Evolutionary conservation across 2,888 invertebrate genomes (phyloP).

Genomic region (Drosophila atripex): DNA sequence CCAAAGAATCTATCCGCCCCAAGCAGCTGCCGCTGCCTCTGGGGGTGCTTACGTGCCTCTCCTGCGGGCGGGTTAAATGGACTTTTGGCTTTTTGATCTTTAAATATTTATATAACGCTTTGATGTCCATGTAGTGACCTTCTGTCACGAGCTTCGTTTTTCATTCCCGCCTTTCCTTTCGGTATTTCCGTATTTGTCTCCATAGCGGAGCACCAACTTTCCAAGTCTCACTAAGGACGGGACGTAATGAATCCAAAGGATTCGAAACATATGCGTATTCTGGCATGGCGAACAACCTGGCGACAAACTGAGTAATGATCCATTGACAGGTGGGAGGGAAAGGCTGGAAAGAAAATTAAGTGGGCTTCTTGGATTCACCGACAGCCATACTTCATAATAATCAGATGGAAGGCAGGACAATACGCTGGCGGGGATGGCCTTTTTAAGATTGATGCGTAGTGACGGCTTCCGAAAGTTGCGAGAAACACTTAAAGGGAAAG

Average conservation of each 20-base stretch:
- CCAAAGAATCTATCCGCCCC: constrained; percentile 41
- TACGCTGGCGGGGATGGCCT: constrained; percentile 50
- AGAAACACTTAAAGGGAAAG: constrained; percentile 22
- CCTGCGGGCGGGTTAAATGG: constrained; percentile 67
- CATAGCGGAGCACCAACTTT: background rate
- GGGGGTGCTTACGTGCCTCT: constrained; percentile 28
- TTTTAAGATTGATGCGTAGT: constrained; percentile 37
- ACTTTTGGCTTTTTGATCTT: constrained; percentile 77
- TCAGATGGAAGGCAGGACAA: constrained; percentile 56
- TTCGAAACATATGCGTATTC: constrained; percentile 16
- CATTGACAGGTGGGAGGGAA: constrained; percentile 40
- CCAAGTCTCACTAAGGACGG: background rate
- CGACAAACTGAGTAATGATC: constrained; percentile 63
- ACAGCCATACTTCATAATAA: constrained; percentile 70
- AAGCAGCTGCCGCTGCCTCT: constrained; percentile 38
- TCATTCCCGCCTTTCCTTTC: constrained; percentile 11
- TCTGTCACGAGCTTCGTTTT: background rate
- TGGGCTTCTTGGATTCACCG: constrained; percentile 56
- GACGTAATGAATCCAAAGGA: background rate
- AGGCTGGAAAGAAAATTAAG: constrained; percentile 46
- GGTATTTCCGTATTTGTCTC: constrained; percentile 8
- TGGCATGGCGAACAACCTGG: constrained; percentile 10
- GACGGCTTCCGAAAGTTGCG: constrained; percentile 42
- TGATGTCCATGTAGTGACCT: constrained; percentile 65
- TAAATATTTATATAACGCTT: constrained; percentile 77